phyloP scores from a whole-genome alignment of 30 jellyfish, hydroid and myxozoan species.

The Catostylus mosaicus region DNA sequence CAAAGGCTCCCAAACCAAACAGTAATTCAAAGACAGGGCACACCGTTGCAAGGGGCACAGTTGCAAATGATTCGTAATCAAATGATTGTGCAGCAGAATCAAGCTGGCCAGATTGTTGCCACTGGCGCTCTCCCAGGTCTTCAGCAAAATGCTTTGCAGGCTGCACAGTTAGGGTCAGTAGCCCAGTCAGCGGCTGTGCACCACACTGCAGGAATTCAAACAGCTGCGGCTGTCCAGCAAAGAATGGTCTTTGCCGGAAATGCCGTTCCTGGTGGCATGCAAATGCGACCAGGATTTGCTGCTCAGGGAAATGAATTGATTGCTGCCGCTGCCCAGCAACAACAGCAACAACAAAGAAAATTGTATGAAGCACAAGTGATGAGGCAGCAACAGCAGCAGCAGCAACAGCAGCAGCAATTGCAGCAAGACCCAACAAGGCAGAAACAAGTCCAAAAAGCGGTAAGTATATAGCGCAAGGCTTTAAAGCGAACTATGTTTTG shows the following conservation, averaged over 20 bases:
- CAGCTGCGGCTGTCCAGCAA: slow-evolving; percentile 52
- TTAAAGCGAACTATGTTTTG: too few species aligned
- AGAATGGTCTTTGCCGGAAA: slow-evolving; percentile 54
- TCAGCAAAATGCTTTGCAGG: slow-evolving; percentile 39
- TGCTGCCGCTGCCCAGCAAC: slow-evolving; percentile 68
- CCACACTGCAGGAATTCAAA: slow-evolving; percentile 44
- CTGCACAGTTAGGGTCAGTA: slow-evolving; percentile 26
- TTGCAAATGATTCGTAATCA: slow-evolving; percentile 50
- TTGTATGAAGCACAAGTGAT: slow-evolving; percentile 80
- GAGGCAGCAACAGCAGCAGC: slow-evolving; percentile 75
- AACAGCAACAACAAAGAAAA: slow-evolving; percentile 63
- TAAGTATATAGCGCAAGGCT: too few species aligned
- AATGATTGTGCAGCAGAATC: slow-evolving; percentile 35
- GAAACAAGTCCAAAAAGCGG: slow-evolving; percentile 70
- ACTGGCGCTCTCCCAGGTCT: slow-evolving; percentile 20
- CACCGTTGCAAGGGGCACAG: slow-evolving; percentile 45
- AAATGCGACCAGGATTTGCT: slow-evolving; percentile 56
- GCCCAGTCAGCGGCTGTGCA: slow-evolving; percentile 56
- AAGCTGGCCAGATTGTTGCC: slow-evolving; percentile 32
- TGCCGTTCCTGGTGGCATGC: slow-evolving; percentile 50
- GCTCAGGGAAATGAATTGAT: slow-evolving; percentile 46
- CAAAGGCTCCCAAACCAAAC: slow-evolving; percentile 39
- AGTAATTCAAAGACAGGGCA: slow-evolving; percentile 25
- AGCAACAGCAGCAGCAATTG: slow-evolving; percentile 41
- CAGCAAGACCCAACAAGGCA: slow-evolving; percentile 62